A percentile compares a stretch with the other conserved stretches of the same genome.
These are phyloP conservation scores for Leistus spinibarbis DNA, from an alignment of 2,888 invertebrate species.

Conservation along the genomic window DNA sequence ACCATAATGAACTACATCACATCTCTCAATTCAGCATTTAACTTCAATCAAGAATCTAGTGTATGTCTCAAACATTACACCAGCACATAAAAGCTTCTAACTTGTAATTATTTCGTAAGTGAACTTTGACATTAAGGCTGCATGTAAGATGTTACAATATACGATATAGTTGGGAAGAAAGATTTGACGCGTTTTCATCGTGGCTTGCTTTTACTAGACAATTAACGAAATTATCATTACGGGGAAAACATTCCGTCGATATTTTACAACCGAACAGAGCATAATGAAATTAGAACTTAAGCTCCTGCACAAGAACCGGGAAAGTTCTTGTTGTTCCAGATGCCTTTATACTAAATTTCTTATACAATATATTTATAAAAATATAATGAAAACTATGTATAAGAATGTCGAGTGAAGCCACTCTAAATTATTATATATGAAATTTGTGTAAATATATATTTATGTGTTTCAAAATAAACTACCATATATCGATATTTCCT, in stretches of 20 bases:
- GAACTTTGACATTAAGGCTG: neutral
- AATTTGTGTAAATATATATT: no score
- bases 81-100: neutral
- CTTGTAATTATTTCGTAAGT: no score
- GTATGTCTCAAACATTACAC: no score
- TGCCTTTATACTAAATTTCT: constrained; percentile 30
- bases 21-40: no score
- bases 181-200: neutral
- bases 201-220: constrained; percentile 12
- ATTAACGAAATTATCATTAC: constrained; percentile 28
- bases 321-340: constrained; percentile 20
- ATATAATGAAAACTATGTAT: neutral
- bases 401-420: no score
- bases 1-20: no score
- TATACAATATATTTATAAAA: constrained; percentile 15
- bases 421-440: no score
- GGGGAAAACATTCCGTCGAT: constrained; percentile 24
- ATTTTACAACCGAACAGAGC: constrained; percentile 26
- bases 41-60: no score
- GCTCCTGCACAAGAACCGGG: constrained; percentile 18
- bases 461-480: no score
- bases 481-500: no score
- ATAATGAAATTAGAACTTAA: constrained; percentile 27
- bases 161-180: neutral
- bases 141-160: neutral